phyloP scores from a whole-genome alignment of 2,113 vertebrate genomes.

The Nycticebus coucang region DNA sequence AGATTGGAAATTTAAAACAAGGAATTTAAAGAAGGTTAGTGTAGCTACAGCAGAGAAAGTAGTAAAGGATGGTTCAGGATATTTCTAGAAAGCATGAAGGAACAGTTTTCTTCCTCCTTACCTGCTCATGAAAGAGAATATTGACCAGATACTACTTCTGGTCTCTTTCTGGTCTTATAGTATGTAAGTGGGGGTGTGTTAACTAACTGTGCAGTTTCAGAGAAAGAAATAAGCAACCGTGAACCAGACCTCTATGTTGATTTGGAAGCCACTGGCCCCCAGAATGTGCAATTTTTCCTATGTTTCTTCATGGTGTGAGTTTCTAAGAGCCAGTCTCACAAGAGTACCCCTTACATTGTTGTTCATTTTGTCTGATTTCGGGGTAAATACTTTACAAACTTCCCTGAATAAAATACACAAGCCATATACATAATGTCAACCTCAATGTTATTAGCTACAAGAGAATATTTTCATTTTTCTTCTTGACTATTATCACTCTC shows the following conservation, averaged over 20 bases:
- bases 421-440: neutral
- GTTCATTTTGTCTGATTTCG: neutral
- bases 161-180: neutral
- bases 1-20: neutral
- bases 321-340: neutral
- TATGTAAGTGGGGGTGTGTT: neutral
- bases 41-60: neutral
- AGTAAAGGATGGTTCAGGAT: neutral
- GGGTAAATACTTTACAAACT: neutral
- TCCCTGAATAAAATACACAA: neutral
- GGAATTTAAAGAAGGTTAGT: neutral
- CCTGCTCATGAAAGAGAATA: neutral
- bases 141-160: neutral
- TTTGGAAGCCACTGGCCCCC: neutral
- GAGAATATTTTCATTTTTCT: neutral
- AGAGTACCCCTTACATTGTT: too few species aligned
- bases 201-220: neutral
- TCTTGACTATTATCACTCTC: neutral
- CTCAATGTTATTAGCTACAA: neutral
- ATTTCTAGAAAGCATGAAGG: neutral
- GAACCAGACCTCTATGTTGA: neutral
- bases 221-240: neutral
- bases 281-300: neutral
- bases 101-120: neutral
- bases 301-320: neutral